Conservation (phyloP, 2,888 invertebrate species). For the Hirtodrosophila confusa region DNA sequence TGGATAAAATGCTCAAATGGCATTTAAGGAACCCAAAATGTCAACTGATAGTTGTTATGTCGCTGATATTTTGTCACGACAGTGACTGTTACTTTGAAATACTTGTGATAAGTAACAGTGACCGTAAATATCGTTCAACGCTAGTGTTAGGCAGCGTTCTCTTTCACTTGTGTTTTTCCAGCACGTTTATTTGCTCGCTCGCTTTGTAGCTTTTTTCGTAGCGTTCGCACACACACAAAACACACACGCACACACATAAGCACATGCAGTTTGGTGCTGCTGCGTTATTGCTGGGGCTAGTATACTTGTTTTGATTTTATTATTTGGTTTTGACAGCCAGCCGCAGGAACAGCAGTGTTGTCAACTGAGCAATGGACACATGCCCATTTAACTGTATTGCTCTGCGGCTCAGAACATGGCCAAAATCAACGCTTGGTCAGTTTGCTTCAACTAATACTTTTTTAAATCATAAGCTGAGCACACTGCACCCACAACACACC, state of each 20-base stretch:
- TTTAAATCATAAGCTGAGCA: slow-evolving; percentile 27
- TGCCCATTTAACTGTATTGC: background rate
- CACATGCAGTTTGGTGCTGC: background rate
- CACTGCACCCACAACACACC: slow-evolving; percentile 32
- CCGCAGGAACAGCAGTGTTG: slow-evolving; percentile 5
- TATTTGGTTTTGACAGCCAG: slow-evolving; percentile 25
- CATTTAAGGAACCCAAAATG: too few relatives aligned
- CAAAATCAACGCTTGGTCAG: background rate
- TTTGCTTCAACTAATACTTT: background rate
- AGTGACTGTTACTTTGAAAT: too few relatives aligned
- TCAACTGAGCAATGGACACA: background rate
- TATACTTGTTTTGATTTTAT: slow-evolving; percentile 49
- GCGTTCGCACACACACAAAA: slow-evolving; percentile 31
- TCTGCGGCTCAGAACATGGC: background rate
- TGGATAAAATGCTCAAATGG: too few relatives aligned
- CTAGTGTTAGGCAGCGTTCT: slow-evolving; percentile 29
- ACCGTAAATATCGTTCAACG: too few relatives aligned
- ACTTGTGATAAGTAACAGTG: too few relatives aligned
- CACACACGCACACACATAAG: slow-evolving; percentile 14
- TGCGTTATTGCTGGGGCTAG: background rate
- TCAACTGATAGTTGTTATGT: too few relatives aligned
- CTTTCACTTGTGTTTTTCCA: slow-evolving; percentile 28
- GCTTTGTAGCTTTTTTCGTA: slow-evolving; percentile 31
- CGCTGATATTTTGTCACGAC: too few relatives aligned
- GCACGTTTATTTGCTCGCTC: slow-evolving; percentile 33